phyloP scores from a whole-genome alignment of 2,888 invertebrate species.

The Linyphia triangularis region DNA sequence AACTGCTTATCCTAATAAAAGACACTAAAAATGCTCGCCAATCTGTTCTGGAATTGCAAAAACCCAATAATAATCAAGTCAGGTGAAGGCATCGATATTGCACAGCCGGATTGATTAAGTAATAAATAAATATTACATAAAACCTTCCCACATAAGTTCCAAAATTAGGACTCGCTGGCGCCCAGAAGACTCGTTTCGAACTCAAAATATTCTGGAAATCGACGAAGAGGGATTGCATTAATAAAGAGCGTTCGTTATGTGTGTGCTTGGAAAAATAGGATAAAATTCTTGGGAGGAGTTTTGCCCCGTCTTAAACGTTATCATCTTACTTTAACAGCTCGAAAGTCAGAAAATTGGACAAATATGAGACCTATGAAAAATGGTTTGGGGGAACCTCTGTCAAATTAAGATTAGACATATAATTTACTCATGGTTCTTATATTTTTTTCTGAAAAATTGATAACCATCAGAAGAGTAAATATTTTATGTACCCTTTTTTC shows the following conservation, averaged over 20 bases:
- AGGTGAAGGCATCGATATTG: slow-evolving; percentile 20
- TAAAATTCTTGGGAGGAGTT: slow-evolving; percentile 47
- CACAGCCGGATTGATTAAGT: slow-evolving; percentile 49
- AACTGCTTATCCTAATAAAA: slow-evolving; percentile 40
- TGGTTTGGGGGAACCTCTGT: neutral
- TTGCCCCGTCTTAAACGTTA: slow-evolving; percentile 21
- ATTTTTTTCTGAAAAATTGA: no score
- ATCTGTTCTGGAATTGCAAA: neutral
- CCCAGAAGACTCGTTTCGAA: slow-evolving; percentile 57
- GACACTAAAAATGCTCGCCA: neutral
- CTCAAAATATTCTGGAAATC: slow-evolving; percentile 48
- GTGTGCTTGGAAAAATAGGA: slow-evolving; percentile 46
- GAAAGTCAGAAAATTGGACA: slow-evolving; percentile 16
- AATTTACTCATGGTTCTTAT: neutral
- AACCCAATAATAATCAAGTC: neutral
- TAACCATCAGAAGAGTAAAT: no score
- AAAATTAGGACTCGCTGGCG: slow-evolving; percentile 63
- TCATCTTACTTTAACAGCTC: slow-evolving; percentile 15
- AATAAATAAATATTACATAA: slow-evolving; percentile 45
- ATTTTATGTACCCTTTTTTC: no score
- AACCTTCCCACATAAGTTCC: slow-evolving; percentile 14
- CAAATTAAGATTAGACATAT: neutral
- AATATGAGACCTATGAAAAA: neutral
- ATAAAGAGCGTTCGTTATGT: slow-evolving; percentile 59
- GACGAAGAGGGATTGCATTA: slow-evolving; percentile 59